These are phyloP conservation scores for Sebastes kiyomatsui DNA, from an alignment of 2,797 vertebrate species.

Conservation along the genomic window DNA sequence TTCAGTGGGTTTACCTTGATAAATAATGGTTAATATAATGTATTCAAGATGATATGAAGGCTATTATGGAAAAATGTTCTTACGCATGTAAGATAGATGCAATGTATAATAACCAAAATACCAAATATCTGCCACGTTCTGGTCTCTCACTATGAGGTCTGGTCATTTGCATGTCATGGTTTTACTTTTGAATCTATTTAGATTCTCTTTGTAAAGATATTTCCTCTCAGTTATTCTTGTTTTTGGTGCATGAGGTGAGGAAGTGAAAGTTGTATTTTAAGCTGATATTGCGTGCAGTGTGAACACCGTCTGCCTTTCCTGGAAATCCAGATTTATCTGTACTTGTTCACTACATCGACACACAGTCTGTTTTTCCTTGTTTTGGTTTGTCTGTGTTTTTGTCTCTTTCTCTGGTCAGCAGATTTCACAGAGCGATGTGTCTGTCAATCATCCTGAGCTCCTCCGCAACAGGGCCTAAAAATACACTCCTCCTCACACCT, in stretches of 20 bases:
- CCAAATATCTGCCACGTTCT: neutral
- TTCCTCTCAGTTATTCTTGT: neutral
- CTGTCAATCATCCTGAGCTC: conserved; percentile 46
- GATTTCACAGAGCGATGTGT: conserved; percentile 27
- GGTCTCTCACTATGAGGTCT: neutral
- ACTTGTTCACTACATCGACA: neutral
- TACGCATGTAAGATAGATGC: neutral
- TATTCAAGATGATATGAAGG: neutral
- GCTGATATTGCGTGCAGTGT: neutral
- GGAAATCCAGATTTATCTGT: neutral
- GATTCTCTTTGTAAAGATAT: neutral
- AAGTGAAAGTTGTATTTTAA: neutral
- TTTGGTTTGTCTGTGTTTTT: conserved; percentile 8
- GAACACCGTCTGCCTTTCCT: neutral
- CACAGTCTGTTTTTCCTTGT: neutral
- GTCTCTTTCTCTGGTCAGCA: conserved; percentile 34
- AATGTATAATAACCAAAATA: neutral
- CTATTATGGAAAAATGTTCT: neutral
- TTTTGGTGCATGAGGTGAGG: neutral
- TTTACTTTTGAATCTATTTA: neutral
- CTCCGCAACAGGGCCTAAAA: conserved; percentile 61
- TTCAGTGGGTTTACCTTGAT: neutral
- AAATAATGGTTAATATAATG: neutral
- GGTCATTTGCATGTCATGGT: neutral
- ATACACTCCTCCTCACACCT: conserved; percentile 67